These are phyloP conservation scores for Sebastolobus alascanus DNA, from an alignment of 2,797 vertebrate species.

Conservation along the genomic window DNA sequence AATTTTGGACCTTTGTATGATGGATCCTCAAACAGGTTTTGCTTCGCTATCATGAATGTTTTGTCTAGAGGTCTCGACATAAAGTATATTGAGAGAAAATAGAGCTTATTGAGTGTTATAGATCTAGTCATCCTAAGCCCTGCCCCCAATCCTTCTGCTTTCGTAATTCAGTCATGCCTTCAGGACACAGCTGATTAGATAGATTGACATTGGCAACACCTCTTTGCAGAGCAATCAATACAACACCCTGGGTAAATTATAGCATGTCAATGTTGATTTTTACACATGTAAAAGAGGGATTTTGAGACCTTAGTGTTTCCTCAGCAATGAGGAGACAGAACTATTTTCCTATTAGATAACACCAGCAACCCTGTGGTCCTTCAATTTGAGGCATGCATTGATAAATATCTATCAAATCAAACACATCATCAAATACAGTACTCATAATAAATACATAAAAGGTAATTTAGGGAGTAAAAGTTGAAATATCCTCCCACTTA, in stretches of 20 bases:
- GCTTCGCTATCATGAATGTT: not conserved
- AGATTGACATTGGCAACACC: conserved; percentile 34
- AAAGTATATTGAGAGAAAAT: not conserved
- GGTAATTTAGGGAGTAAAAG: conserved; percentile 24
- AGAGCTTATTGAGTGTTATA: conserved; percentile 14
- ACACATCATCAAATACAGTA: conserved; percentile 53
- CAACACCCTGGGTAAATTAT: not conserved
- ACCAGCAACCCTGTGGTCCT: conserved; percentile 54
- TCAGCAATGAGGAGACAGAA: conserved; percentile 5
- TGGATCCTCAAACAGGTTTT: not conserved
- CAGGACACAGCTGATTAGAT: conserved; percentile 18
- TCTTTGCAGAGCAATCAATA: conserved; percentile 34
- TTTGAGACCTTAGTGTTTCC: conserved; percentile 16
- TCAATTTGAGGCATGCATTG: conserved; percentile 57
- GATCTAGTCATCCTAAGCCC: conserved; percentile 4
- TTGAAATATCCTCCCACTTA: conserved; percentile 37
- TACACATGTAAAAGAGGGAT: conserved; percentile 6
- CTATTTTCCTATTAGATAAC: conserved; percentile 15
- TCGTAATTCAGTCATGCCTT: conserved; percentile 5
- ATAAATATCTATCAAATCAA: conserved; percentile 54
- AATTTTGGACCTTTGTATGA: not conserved
- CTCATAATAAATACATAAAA: conserved; percentile 55
- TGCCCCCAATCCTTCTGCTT: not conserved
- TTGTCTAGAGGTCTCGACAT: not conserved
- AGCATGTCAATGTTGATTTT: conserved; percentile 22